phyloP scores from a whole-genome alignment of 2,113 vertebrate species.

The Tyto alba region DNA sequence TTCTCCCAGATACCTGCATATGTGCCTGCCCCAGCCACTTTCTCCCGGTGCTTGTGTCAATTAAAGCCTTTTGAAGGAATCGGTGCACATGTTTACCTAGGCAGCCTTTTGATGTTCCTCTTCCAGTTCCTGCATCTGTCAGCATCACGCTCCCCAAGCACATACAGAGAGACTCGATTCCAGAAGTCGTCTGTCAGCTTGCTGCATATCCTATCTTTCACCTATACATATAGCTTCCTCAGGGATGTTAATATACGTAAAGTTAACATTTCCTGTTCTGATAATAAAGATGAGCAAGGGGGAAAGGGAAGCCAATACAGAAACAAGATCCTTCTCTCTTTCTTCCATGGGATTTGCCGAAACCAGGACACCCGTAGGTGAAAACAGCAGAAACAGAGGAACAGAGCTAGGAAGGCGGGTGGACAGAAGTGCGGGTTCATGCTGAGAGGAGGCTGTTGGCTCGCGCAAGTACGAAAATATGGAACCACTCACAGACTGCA shows the following conservation, averaged over 20 bases:
- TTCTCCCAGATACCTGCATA: not conserved
- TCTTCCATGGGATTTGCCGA: not conserved
- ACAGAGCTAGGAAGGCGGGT: not conserved
- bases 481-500: not conserved
- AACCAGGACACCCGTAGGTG: too few species aligned
- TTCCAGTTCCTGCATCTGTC: not conserved
- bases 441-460: not conserved
- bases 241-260: not conserved
- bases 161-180: not conserved
- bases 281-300: not conserved
- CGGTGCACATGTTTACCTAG: not conserved
- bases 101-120: slow-evolving; percentile 32
- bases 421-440: not conserved
- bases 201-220: not conserved
- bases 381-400: not conserved
- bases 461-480: not conserved
- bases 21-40: not conserved
- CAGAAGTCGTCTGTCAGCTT: slow-evolving; percentile 4
- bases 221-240: not conserved
- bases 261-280: slow-evolving; percentile 33
- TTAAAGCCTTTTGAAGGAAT: slow-evolving; percentile 18
- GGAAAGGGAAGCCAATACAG: not conserved
- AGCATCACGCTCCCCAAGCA: not conserved
- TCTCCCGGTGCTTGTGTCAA: not conserved
- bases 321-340: not conserved